Base-by-base conservation (phyloP, 2,888 invertebrate genomes). In the Atrina japonica region DNA sequence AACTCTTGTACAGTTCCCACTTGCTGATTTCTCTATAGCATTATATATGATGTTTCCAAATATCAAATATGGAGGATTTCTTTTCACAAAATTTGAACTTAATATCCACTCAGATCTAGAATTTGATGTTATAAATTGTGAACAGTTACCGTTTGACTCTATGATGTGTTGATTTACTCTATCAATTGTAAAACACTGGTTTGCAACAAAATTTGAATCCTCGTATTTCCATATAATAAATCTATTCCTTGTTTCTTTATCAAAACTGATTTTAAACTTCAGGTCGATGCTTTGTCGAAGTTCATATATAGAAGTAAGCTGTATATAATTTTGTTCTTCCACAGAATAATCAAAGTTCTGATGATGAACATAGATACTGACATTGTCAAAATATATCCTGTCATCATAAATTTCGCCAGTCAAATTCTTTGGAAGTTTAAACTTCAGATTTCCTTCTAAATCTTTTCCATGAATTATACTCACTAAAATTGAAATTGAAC, bases 1-100 rank as follows among this genome's bases (percentile, higher is more conserved):
- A 35, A 35, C 35, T 35, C 35, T 11, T 35, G 35, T 11, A 35
- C 35, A 35, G 11, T 35, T 11, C 3, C 61, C 30, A 3, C 29
- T 52, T 21, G 18, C 55, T 2, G 47, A 25, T 5, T 71, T 64
- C 6, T 78, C 69, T 43, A 77, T 77, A 0, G 76, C 63, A 53
- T 85, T 86, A 64, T 78, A 84, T 53, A 66, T 72, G 6, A 88
- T 81, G 65, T 88, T 86, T 9, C 88, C 87, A 70, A 86, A 86
- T 23, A 85, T 77, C 25, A 83, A 71, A 7, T 68, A 73, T 9
- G 80, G 70, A 7, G 65, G 40, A 21, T 74, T 73, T 3, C 80
- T 77, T 27, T 78, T 64, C 14, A 75, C 70, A 68, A 77, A 87
- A 23, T 75, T 56, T 52, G 86, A 84, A 25, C 69, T 75, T 56